Evolutionary conservation across 2,113 vertebrate species (phyloP).

Genomic region (Sinocyclocheilus grahami): DNA sequence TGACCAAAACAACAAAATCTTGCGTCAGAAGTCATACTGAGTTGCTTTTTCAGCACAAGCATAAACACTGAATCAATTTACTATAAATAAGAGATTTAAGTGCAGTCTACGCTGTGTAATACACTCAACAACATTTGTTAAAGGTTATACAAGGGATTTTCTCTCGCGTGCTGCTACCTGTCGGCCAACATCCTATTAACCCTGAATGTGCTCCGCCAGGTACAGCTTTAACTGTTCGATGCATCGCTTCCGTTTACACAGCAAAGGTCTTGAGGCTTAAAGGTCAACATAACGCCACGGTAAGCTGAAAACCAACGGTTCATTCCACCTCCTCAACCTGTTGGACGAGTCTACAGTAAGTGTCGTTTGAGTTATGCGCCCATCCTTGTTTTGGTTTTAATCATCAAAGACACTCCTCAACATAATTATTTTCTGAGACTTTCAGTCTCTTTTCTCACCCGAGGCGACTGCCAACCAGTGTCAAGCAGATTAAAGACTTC

Average conservation of each 20-base stretch:
- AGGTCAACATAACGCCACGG: background rate
- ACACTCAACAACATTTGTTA: background rate
- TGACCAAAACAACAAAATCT: background rate
- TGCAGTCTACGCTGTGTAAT: background rate
- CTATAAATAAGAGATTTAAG: conserved; percentile 3
- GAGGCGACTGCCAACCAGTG: conserved; percentile 13
- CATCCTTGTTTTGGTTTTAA: conserved; percentile 48
- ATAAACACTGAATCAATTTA: background rate
- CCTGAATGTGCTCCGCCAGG: no score
- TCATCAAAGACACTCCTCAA: conserved; percentile 58
- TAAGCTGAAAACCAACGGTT: conserved; percentile 34
- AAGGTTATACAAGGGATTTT: background rate
- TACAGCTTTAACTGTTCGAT: background rate
- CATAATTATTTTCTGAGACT: conserved; percentile 66
- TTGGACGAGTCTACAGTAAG: conserved; percentile 42
- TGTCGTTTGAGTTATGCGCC: conserved; percentile 46
- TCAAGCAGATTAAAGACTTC: background rate
- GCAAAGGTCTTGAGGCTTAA: background rate
- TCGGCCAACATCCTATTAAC: background rate
- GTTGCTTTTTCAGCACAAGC: background rate
- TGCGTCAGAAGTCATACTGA: background rate
- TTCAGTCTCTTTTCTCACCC: background rate
- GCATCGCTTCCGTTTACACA: background rate
- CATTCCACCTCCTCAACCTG: background rate
- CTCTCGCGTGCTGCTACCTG: background rate